A percentile compares a stretch with the other conserved stretches of the same genome.
phyloP scores from a whole-genome alignment of 2,797 vertebrate genomes.

The Loris lydekkerianus region DNA sequence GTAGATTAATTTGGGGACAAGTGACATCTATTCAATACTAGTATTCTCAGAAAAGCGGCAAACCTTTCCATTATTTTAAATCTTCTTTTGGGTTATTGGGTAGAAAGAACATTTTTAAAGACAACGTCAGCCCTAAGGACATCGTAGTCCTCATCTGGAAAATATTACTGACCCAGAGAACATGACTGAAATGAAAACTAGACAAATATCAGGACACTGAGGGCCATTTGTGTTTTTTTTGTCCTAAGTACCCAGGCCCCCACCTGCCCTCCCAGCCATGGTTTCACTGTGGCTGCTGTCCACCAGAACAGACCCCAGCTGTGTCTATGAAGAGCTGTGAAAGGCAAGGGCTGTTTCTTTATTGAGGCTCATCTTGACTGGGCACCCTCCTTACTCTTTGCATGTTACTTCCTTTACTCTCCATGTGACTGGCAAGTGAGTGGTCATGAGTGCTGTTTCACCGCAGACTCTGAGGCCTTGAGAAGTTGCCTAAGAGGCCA shows the following conservation, averaged over 20 bases:
- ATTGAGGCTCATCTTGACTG: neutral
- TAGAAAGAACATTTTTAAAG: conserved; percentile 28
- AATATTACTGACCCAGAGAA: neutral
- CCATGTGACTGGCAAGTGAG: too few species aligned
- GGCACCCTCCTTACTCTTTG: neutral
- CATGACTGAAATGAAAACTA: neutral
- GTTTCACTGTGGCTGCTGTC: neutral
- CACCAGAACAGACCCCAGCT: neutral
- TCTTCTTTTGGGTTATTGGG: neutral
- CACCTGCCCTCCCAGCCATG: neutral
- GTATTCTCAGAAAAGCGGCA: neutral
- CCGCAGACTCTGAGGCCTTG: neutral
- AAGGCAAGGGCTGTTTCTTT: neutral
- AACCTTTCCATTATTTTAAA: neutral
- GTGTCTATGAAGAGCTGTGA: neutral
- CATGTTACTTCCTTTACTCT: neutral
- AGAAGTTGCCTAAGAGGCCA: neutral
- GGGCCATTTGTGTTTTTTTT: too few species aligned
- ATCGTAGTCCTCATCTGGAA: neutral
- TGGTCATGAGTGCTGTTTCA: neutral
- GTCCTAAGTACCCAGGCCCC: fast-evolving
- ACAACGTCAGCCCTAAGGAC: neutral
- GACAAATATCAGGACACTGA: fast-evolving
- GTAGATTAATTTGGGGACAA: conserved; percentile 51
- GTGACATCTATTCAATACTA: conserved; percentile 33